Evolutionary conservation across 2,888 invertebrate species (phyloP), one percentile per base, ranked within the genome.

Genomic region (Dugesia japonica): DNA sequence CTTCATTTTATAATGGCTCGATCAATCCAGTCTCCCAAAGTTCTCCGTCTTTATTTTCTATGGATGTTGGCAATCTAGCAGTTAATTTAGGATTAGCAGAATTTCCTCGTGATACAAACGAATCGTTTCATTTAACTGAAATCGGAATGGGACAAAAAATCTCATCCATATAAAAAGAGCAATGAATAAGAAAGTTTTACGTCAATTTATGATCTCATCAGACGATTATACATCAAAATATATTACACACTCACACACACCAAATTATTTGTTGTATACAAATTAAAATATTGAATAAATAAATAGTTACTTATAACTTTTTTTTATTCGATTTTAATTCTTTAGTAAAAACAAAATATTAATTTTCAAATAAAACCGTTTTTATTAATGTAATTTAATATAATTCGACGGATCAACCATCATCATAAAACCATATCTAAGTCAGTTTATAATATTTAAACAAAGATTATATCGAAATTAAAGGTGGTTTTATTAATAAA

Each of bases 11-110:
- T n/a, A 56, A 56, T n/a, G n/a, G 56, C 23, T 13, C 56, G 4
- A 56, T 56, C 56, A 56, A 56, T 56, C 56, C 56, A 4, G 56
- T n/a, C 23, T 56, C 56, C 23, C 56, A 56, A 56, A 56, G 56
- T 56, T 56, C 56, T 56, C 56, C 56, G 23, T 56, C 56, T 56
- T 23, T 56, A 20, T 56, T 56, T 56, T 56, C 56, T 4, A 56
- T 56, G 56, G 56, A 56, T 23, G 56, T 56, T n/a, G 56, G 56
- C 1, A 56, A 56, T 23, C n/a, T 56, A 56, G 56, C 56, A 13
- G 56, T 56, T n/a, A 56, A 56, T 56, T 56, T 56, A 56, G 56
- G 56, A n/a, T 56, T 56, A n/a, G 23, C 56, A 4, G 56, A 56
- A n/a, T 56, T 56, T 23, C 23, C 56, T n/a, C 56, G 56, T 56